phyloP scores from a whole-genome alignment of 2,797 vertebrate genomes.

The Crenichthys baileyi region DNA sequence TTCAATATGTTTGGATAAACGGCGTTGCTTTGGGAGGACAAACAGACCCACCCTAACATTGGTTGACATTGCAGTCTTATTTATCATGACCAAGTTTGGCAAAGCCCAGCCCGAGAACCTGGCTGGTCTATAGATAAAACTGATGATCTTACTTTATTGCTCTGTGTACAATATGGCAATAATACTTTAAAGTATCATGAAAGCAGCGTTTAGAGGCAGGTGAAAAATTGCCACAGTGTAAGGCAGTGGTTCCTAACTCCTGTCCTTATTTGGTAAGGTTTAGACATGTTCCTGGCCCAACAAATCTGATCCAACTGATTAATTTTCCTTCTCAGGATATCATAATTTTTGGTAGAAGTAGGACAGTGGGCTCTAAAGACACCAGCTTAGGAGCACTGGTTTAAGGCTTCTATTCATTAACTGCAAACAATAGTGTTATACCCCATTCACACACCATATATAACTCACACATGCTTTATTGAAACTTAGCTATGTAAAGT shows the following conservation, averaged over 20 bases:
- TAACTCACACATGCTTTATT: neutral
- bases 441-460: neutral
- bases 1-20: constrained; percentile 60
- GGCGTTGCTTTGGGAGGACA: constrained; percentile 39
- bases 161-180: constrained; percentile 25
- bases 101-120: constrained; percentile 29
- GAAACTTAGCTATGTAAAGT: neutral
- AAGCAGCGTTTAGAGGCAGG: constrained; percentile 18
- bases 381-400: neutral
- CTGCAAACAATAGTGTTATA: neutral
- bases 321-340: neutral
- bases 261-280: neutral
- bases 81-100: constrained; percentile 51
- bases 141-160: constrained; percentile 42
- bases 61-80: constrained; percentile 52
- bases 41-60: constrained; percentile 49
- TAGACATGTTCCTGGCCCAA: neutral
- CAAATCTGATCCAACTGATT: neutral
- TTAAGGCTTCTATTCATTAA: neutral
- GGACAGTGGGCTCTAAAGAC: neutral
- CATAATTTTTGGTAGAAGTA: neutral
- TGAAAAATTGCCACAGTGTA: constrained; percentile 8
- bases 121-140: constrained; percentile 37
- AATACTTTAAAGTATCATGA: constrained; percentile 20
- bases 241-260: neutral